Conservation (phyloP, 2,888 invertebrate genomes). For the Meteorus colon region DNA sequence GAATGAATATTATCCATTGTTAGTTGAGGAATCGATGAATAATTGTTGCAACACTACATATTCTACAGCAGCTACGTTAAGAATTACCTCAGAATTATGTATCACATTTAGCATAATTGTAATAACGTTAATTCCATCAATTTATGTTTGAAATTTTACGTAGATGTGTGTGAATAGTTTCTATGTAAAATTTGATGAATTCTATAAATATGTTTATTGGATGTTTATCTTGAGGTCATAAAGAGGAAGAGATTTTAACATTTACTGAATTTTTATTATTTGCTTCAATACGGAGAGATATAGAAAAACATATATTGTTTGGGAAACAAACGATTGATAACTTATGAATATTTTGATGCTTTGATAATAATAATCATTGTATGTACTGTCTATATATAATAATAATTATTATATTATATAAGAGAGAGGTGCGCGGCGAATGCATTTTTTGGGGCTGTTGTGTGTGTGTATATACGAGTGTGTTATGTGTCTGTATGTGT, state of each 20-base stretch:
- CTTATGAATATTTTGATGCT: constrained; percentile 73
- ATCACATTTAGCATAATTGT: constrained; percentile 44
- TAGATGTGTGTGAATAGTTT: constrained; percentile 2
- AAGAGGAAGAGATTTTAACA: constrained; percentile 60
- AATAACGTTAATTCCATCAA: constrained; percentile 31
- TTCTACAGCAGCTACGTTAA: not conserved
- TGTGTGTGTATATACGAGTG: constrained; percentile 35
- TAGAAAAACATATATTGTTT: constrained; percentile 73
- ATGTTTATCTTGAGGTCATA: not conserved
- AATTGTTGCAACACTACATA: constrained; percentile 82
- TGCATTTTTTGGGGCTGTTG: constrained; percentile 61
- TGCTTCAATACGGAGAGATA: constrained; percentile 72
- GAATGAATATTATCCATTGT: constrained; percentile 88
- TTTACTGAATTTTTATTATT: constrained; percentile 73
- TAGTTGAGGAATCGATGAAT: constrained; percentile 80
- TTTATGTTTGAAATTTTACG: constrained; percentile 27
- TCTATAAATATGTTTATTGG: constrained; percentile 11
- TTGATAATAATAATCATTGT: constrained; percentile 70
- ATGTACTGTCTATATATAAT: constrained; percentile 72
- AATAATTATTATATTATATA: constrained; percentile 72
- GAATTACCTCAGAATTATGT: constrained; percentile 22
- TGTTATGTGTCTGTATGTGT: not conserved
- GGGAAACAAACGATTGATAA: constrained; percentile 72
- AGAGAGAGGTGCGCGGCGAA: constrained; percentile 69
- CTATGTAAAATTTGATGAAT: constrained; percentile 5